A percentile compares a stretch with the other conserved stretches of the same genome.
Evolutionary conservation across 2,888 invertebrate genomes (phyloP).

Genomic region (Sinopyrophorus schimmeli): DNA sequence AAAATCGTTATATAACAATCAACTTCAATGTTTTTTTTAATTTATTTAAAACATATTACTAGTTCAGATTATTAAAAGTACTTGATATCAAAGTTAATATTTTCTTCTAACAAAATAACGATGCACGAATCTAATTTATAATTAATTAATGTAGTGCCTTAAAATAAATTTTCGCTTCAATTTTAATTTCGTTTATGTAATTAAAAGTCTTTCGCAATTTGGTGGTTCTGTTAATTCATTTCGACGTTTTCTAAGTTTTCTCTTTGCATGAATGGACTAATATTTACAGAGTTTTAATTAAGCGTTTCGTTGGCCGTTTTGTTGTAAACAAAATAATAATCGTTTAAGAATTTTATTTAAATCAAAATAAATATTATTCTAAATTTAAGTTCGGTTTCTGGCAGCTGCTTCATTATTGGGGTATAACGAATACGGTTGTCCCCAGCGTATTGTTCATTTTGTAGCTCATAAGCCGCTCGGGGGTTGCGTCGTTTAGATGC

Average conservation of each 20-base stretch:
- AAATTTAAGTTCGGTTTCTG: slow-evolving; percentile 25
- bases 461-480: slow-evolving; percentile 27
- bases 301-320: background rate
- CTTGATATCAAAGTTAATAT: no score
- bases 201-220: no score
- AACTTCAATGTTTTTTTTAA: no score
- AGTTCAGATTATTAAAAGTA: no score
- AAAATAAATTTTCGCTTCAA: no score
- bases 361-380: slow-evolving; percentile 20
- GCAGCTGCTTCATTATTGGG: slow-evolving; percentile 24
- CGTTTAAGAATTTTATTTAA: slow-evolving; percentile 15
- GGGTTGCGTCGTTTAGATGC: slow-evolving; percentile 33
- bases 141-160: no score
- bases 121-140: no score
- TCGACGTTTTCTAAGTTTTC: slow-evolving; percentile 2
- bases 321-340: slow-evolving; percentile 1
- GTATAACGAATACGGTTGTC: slow-evolving; percentile 24
- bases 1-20: no score
- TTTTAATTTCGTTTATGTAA: no score
- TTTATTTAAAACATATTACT: no score
- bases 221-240: slow-evolving; percentile 19
- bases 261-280: slow-evolving; percentile 22
- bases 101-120: no score
- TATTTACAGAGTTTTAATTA: slow-evolving; percentile 4
- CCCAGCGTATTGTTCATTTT: slow-evolving; percentile 26